Conservation (phyloP, 2,888 invertebrate genomes). For the Notodonta ziczac region DNA sequence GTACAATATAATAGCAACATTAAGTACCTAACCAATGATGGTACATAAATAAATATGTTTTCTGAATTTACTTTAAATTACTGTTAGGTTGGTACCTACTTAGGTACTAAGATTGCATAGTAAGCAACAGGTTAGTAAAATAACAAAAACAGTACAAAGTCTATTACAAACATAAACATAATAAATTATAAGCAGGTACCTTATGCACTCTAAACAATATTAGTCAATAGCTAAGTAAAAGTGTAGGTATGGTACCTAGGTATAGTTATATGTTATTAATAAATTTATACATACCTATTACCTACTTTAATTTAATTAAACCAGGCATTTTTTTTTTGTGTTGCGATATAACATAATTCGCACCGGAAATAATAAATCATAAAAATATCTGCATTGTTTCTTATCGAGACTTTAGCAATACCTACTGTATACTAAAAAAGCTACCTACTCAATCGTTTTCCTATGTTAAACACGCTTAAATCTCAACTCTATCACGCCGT, state of each 20-base stretch:
- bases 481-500: slow-evolving; percentile 14
- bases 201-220: background rate
- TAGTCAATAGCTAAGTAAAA: background rate
- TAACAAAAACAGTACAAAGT: slow-evolving; percentile 8
- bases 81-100: too few relatives aligned
- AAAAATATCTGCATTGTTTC: background rate
- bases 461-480: background rate
- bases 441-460: too few relatives aligned
- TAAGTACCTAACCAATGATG: background rate
- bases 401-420: background rate
- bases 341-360: background rate
- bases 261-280: too few relatives aligned
- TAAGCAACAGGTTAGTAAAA: background rate
- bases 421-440: too few relatives aligned
- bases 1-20: background rate
- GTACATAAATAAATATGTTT: background rate
- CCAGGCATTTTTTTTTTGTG: background rate
- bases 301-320: too few relatives aligned
- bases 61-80: background rate
- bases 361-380: background rate
- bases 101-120: background rate
- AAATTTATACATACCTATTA: too few relatives aligned
- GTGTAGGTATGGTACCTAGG: too few relatives aligned
- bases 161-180: background rate
- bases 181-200: too few relatives aligned